A percentile compares a stretch with the other conserved stretches of the same genome.
These are phyloP conservation scores for Sesia apiformis DNA, from an alignment of 2,888 invertebrate genomes.

Conservation along the genomic window DNA sequence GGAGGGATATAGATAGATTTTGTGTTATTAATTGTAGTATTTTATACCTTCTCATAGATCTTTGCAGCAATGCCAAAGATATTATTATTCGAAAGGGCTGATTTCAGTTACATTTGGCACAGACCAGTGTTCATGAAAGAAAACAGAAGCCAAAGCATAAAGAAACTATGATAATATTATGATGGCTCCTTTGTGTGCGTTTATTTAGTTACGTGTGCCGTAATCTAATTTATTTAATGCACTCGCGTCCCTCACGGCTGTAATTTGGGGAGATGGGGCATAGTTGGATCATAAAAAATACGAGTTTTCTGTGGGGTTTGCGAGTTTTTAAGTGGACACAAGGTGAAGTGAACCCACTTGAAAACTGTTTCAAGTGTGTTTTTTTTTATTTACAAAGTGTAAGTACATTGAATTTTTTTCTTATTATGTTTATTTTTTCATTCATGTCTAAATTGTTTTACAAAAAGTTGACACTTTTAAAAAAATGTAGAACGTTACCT, in stretches of 20 bases:
- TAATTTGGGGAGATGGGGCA: slow-evolving; percentile 5
- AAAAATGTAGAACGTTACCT: too few species aligned
- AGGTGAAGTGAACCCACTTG: not conserved
- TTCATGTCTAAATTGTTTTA: too few species aligned
- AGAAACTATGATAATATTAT: slow-evolving; percentile 6
- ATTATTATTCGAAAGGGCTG: too few species aligned
- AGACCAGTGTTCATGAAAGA: too few species aligned
- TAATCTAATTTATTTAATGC: slow-evolving; percentile 48
- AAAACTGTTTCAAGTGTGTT: not conserved
- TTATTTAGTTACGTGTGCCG: slow-evolving; percentile 18
- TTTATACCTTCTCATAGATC: too few species aligned
- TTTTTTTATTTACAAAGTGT: not conserved
- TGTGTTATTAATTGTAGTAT: too few species aligned
- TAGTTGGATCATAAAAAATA: slow-evolving; percentile 6
- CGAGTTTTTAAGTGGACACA: not conserved
- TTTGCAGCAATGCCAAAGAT: too few species aligned
- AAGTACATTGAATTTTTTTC: not conserved
- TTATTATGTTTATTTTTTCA: not conserved
- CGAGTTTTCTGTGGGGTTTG: not conserved
- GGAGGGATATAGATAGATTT: too few species aligned
- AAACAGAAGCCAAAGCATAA: too few species aligned
- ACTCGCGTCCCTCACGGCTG: slow-evolving; percentile 16
- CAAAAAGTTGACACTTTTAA: too few species aligned
- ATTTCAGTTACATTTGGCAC: too few species aligned
- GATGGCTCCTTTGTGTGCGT: slow-evolving; percentile 3